Conservation (phyloP, 2,888 invertebrate genomes). For the Disparrhopalites patrizii region DNA sequence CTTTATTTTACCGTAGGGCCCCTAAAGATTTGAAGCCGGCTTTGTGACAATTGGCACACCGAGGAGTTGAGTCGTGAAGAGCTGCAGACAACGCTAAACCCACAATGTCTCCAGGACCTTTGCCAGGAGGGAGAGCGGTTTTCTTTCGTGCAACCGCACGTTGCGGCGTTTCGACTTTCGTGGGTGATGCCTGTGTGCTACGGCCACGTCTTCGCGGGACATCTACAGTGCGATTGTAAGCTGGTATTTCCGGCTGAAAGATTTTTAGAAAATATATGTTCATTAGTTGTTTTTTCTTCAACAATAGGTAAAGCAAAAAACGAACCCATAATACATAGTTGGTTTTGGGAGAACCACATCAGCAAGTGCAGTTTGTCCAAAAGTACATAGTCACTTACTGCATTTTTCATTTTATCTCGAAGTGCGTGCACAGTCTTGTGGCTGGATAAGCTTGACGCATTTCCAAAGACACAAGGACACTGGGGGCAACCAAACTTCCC, state of each 20-base stretch:
- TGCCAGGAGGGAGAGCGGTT: slow-evolving; percentile 16
- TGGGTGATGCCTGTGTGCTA: too few relatives aligned
- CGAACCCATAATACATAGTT: neutral
- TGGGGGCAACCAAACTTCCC: slow-evolving; percentile 14
- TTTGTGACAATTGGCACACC: slow-evolving; percentile 18
- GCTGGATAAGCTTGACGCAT: neutral
- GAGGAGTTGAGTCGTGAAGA: slow-evolving; percentile 2
- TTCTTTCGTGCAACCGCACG: slow-evolving; percentile 20
- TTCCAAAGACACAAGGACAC: slow-evolving; percentile 19
- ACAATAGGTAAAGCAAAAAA: neutral
- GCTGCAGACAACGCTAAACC: slow-evolving; percentile 26
- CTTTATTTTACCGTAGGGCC: neutral
- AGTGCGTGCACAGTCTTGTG: slow-evolving; percentile 14
- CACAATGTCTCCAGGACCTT: slow-evolving; percentile 11
- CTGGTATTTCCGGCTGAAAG: too few relatives aligned
- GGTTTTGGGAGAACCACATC: neutral
- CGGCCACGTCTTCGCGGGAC: too few relatives aligned
- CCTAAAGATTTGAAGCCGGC: neutral
- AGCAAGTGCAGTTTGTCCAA: neutral
- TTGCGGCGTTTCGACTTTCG: too few relatives aligned
- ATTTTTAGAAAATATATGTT: neutral
- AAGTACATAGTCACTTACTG: neutral
- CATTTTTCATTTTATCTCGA: slow-evolving; percentile 1
- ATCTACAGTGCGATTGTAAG: too few relatives aligned
- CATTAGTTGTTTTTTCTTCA: too few relatives aligned